Evolutionary conservation across 1,140 invertebrate genomes (phyloP), one percentile per base, ranked within the genome.

Genomic region (Probaryconus sp.): DNA sequence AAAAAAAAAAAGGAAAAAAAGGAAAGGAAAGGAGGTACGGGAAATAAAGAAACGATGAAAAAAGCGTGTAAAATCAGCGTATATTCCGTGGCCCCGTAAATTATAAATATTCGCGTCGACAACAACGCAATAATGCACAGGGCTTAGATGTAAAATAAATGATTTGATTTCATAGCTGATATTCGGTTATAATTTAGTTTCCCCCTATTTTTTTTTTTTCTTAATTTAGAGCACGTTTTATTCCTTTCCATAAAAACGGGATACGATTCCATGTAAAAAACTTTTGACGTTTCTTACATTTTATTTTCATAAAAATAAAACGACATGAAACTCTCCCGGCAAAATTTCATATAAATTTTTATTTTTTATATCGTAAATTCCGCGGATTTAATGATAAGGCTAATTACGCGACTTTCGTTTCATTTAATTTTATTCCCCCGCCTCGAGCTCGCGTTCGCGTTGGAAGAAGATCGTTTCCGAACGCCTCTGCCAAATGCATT

Each of bases 211-310:
- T n/a, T 60, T 70, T 40, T 47, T 60, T 60, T 51, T 13, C 58
- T 72, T 64, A 72, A 72, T 65, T 72, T 64, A 51, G 53, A 65
- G 69, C 60, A 53, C 37, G 53, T 72, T 72, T 71, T 72, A 72
- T 72, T 72, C 45, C 43, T 33, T 6, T 14, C 45, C 51, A 65
- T 67, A 73, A 65, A 72, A 73, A 61, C 38, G 48, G 35, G 40
- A 65, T 55, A 55, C 40, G 43, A 37, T 65, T 67, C 56, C 69
- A 45, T 72, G 47, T 65, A 65, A 72, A 65, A 65, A 72, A 65
- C 53, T 60, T 64, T 72, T 53, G 30, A 72, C 31, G 45, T 45
- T 35, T 67, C 48, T 65, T 53, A 53, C 53, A 53, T 53, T 65
- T 58, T 64, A 64, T 71, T 71, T 71, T 71, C 60, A 58, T 71